Conservation (phyloP, 1,140 invertebrate species). For the Camponotus pennsylvanicus region DNA sequence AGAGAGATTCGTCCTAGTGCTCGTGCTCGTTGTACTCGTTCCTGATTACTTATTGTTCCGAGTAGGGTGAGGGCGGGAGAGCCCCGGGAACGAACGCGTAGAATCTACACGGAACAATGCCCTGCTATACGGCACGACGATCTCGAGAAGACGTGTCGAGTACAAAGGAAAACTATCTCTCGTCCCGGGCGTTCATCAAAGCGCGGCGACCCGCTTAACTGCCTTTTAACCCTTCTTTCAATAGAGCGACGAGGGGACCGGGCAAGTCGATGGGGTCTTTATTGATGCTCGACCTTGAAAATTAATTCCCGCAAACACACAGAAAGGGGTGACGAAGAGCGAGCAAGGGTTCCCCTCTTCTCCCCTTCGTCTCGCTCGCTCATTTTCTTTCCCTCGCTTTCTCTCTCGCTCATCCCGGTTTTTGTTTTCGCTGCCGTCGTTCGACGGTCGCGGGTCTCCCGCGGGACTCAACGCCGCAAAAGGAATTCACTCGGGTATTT, state of each 20-base stretch:
- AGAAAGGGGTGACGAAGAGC: conserved; percentile 25
- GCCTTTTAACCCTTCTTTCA: conserved; percentile 60
- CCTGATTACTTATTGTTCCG: conserved; percentile 50
- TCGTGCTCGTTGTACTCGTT: conserved; percentile 11
- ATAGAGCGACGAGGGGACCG: conserved; percentile 19
- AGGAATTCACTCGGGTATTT: conserved; percentile 64
- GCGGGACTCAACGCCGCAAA: conserved; percentile 46
- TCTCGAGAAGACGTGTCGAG: conserved; percentile 43
- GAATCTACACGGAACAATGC: conserved; percentile 49
- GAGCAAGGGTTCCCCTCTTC: not conserved
- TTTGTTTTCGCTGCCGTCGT: conserved; percentile 2
- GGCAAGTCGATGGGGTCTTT: conserved; percentile 14
- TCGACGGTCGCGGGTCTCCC: conserved; percentile 36
- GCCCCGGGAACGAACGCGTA: conserved; percentile 20
- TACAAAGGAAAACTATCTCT: conserved; percentile 57
- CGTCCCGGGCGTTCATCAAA: conserved; percentile 44
- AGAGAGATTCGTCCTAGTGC: not conserved
- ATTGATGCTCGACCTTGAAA: conserved; percentile 60
- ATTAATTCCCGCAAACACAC: conserved; percentile 45
- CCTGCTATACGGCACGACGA: not conserved
- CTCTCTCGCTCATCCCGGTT: not conserved
- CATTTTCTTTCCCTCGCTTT: not conserved
- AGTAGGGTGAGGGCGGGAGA: not conserved
- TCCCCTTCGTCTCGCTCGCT: not conserved
- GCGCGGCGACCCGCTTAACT: conserved; percentile 55